Conservation (phyloP, 2,797 vertebrate genomes). For the Acanthornis magna region DNA sequence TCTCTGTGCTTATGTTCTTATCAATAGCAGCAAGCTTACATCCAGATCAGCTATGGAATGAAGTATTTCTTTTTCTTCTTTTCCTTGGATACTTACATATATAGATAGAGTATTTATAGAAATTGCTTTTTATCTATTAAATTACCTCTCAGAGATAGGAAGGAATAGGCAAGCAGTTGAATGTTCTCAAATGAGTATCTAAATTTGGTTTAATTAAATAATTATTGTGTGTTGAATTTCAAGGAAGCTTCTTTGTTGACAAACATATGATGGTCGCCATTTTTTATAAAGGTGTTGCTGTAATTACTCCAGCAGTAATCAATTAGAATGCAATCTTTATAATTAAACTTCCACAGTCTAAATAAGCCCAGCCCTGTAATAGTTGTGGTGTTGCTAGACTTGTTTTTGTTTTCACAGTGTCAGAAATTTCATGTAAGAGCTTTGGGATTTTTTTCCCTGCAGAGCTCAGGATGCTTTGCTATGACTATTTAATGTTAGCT, state of each 20-base stretch:
- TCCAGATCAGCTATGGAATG: conserved; percentile 42
- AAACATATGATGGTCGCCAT: conserved; percentile 43
- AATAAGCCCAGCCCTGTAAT: conserved; percentile 1
- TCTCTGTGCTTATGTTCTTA: conserved; percentile 34
- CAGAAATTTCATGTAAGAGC: conserved; percentile 8
- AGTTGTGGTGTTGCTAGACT: not conserved
- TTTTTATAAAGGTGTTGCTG: conserved; percentile 50
- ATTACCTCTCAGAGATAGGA: conserved; percentile 41
- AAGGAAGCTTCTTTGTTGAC: conserved; percentile 49
- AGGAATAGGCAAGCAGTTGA: conserved; percentile 31
- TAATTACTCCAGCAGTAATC: conserved; percentile 60
- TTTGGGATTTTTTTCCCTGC: not conserved
- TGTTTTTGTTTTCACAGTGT: not conserved
- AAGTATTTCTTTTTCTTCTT: conserved; percentile 28
- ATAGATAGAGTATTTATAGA: conserved; percentile 36
- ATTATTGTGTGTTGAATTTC: conserved; percentile 21
- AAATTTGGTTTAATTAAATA: conserved; percentile 62
- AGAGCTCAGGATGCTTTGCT: not conserved
- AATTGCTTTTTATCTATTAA: conserved; percentile 46
- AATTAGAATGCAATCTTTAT: conserved; percentile 68
- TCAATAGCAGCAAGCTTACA: conserved; percentile 48
- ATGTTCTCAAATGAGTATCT: conserved; percentile 25
- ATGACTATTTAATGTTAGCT: not conserved
- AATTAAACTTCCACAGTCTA: conserved; percentile 54
- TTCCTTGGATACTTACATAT: not conserved